Evolutionary conservation across 1,140 invertebrate species (phyloP).

Genomic region (Paramacrobiotus metropolitanus): DNA sequence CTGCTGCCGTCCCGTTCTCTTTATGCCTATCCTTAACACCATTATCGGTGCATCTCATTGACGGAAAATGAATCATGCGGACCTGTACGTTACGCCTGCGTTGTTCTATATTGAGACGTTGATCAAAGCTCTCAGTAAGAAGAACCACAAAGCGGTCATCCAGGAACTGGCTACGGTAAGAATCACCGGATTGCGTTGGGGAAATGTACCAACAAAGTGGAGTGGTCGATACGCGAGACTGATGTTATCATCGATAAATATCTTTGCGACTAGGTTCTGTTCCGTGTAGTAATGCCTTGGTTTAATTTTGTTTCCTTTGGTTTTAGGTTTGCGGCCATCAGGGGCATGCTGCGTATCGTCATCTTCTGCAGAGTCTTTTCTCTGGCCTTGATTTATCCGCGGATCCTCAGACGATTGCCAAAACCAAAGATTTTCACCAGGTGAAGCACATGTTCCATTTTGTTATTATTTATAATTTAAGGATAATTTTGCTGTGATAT

Average conservation of each 20-base stretch:
- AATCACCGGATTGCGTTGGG: not conserved
- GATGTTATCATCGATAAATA: not conserved
- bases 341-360: conserved; percentile 62
- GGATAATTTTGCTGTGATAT: conserved; percentile 39
- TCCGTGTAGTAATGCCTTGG: too few species aligned
- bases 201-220: too few species aligned
- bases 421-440: conserved; percentile 25
- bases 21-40: too few species aligned
- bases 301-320: conserved; percentile 11
- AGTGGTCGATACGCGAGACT: too few species aligned
- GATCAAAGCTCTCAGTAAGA: not conserved
- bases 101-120: not conserved
- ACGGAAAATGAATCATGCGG: conserved; percentile 1
- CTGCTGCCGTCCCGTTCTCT: too few species aligned
- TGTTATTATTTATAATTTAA: too few species aligned
- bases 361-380: conserved; percentile 61
- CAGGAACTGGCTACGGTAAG: not conserved
- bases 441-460: too few species aligned
- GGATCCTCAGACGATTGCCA: conserved; percentile 26
- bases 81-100: conserved; percentile 1
- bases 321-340: conserved; percentile 45
- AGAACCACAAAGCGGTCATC: not conserved
- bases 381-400: conserved; percentile 36
- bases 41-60: too few species aligned
- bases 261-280: not conserved